A percentile compares a stretch with the other conserved stretches of the same genome.
phyloP scores from a whole-genome alignment of 2,888 invertebrate species.

The Cryptophagus acutangulus region DNA sequence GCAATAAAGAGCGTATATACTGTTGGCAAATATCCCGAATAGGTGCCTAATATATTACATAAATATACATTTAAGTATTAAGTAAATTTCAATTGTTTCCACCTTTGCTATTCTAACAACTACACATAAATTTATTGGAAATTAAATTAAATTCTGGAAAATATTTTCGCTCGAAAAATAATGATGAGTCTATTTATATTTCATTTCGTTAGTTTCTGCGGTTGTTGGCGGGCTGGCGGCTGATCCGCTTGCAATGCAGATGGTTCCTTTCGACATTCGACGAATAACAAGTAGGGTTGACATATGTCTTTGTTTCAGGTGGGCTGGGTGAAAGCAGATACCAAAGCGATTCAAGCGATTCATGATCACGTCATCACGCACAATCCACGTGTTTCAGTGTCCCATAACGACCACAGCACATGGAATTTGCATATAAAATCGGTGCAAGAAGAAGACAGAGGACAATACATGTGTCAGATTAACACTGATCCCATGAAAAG shows the following conservation, averaged over 20 bases:
- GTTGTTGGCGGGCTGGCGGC: slow-evolving; percentile 26
- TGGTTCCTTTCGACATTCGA: slow-evolving; percentile 30
- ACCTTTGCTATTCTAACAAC: background rate
- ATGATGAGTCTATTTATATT: slow-evolving; percentile 32
- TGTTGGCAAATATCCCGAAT: slow-evolving; percentile 24
- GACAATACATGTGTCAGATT: slow-evolving; percentile 91
- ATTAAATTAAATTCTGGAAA: slow-evolving; percentile 1
- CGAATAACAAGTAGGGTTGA: slow-evolving; percentile 36
- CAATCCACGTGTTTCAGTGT: slow-evolving; percentile 80
- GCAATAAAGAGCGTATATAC: no score
- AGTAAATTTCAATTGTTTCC: slow-evolving; percentile 30
- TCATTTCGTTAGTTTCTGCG: slow-evolving; percentile 33
- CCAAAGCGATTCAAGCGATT: slow-evolving; percentile 88
- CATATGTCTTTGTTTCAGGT: slow-evolving; percentile 57
- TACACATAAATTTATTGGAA: background rate
- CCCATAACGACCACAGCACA: slow-evolving; percentile 77
- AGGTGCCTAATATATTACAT: slow-evolving; percentile 21
- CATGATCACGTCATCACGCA: slow-evolving; percentile 90
- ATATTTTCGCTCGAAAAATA: slow-evolving; percentile 21
- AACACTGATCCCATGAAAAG: slow-evolving; percentile 94
- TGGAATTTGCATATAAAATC: slow-evolving; percentile 89
- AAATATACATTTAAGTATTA: slow-evolving; percentile 31
- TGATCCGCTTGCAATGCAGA: slow-evolving; percentile 28
- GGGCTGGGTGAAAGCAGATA: slow-evolving; percentile 90
- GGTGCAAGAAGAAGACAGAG: slow-evolving; percentile 81